Conservation (phyloP, 2,797 vertebrate genomes). For the Setipinna tenuifilis region DNA sequence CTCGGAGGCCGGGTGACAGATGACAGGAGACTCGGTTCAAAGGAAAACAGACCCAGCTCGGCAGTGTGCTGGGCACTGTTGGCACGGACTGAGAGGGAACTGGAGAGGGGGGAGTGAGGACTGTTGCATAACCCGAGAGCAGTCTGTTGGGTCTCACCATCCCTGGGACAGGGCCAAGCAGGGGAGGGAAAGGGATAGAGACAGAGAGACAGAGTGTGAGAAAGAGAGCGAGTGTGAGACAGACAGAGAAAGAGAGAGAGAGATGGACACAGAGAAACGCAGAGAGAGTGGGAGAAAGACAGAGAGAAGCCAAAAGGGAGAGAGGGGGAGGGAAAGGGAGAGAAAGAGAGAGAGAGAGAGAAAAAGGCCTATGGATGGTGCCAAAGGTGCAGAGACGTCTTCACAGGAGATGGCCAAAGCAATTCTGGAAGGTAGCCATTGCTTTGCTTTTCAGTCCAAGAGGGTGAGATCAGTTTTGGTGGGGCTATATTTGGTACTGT, state of each 20-base stretch:
- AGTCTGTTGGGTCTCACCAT: conserved; percentile 22
- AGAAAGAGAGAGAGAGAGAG: too few species aligned
- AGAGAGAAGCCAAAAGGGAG: not conserved
- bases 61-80: conserved; percentile 42
- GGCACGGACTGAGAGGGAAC: conserved; percentile 44
- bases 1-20: conserved; percentile 37
- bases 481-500: not conserved
- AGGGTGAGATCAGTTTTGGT: not conserved
- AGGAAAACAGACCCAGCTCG: conserved; percentile 48
- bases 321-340: not conserved
- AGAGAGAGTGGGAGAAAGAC: too few species aligned
- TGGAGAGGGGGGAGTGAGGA: not conserved
- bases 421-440: not conserved
- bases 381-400: not conserved
- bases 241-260: too few species aligned
- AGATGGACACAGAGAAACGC: too few species aligned
- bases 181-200: not conserved
- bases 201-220: not conserved
- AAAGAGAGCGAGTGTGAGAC: not conserved
- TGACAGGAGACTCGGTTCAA: conserved; percentile 47
- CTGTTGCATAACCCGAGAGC: conserved; percentile 20
- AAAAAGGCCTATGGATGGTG: not conserved
- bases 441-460: not conserved
- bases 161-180: not conserved
- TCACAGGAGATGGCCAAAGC: not conserved